These are phyloP conservation scores for mouse (Mus musculus) DNA, from an alignment of 2,113 vertebrate species.

Conservation along the genomic window DNA sequence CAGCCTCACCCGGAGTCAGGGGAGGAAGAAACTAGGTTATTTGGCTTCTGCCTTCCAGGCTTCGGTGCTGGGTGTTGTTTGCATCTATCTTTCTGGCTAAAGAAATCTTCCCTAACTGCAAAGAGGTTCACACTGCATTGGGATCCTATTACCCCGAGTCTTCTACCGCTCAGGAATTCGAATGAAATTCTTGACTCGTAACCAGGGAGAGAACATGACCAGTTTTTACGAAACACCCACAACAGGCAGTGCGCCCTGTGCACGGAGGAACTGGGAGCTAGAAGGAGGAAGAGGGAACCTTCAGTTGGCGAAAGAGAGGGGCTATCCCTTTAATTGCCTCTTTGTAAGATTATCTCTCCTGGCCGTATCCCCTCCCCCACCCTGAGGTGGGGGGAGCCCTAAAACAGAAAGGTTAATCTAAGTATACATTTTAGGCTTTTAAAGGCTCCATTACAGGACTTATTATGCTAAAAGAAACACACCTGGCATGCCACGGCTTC, in stretches of 20 bases:
- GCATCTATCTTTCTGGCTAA: neutral
- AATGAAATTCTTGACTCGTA: slow-evolving; percentile 50
- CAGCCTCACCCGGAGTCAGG: too few species aligned
- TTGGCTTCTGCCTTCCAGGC: too few species aligned
- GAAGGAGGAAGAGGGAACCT: slow-evolving; percentile 42
- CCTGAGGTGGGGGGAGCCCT: slow-evolving; percentile 76
- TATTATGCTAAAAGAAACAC: slow-evolving; percentile 92
- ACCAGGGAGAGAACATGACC: slow-evolving; percentile 60
- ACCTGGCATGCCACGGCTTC: slow-evolving; percentile 88
- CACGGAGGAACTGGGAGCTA: neutral
- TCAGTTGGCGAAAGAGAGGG: slow-evolving; percentile 48
- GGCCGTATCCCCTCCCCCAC: slow-evolving; percentile 58
- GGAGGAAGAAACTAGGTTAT: too few species aligned
- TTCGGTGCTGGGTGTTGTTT: too few species aligned
- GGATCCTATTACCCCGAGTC: neutral
- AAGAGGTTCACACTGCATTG: neutral
- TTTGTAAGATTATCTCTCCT: slow-evolving; percentile 81
- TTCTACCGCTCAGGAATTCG: neutral
- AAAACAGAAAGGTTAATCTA: slow-evolving; percentile 93
- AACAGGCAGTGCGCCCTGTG: slow-evolving; percentile 57
- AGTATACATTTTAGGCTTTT: slow-evolving; percentile 93
- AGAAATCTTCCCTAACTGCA: neutral
- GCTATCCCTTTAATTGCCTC: slow-evolving; percentile 84
- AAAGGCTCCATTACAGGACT: slow-evolving; percentile 92
- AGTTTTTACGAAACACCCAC: slow-evolving; percentile 69